Evolutionary conservation across 2,113 vertebrate genomes (phyloP).

Genomic region (Micromys minutus): DNA sequence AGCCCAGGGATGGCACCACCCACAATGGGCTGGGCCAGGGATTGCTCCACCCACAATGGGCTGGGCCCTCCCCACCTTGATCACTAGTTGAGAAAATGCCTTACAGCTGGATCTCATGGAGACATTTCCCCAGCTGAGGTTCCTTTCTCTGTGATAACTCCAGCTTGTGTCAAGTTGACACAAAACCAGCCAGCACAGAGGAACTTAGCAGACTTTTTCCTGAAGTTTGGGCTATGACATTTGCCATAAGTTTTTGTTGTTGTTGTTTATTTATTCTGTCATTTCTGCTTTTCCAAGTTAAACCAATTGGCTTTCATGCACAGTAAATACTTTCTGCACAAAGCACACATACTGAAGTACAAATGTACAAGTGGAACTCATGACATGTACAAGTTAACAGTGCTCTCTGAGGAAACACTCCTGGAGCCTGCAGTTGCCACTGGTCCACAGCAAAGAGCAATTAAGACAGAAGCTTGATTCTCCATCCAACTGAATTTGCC

Average conservation of each 20-base stretch:
- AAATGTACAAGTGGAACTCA: background rate
- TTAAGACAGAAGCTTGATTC: conserved; percentile 81
- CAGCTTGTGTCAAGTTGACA: no score
- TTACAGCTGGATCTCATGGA: no score
- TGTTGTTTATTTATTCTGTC: conserved; percentile 20
- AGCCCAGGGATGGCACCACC: no score
- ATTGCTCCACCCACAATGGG: no score
- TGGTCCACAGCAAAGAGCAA: conserved; percentile 78
- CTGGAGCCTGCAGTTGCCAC: conserved; percentile 80
- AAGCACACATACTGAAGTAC: conserved; percentile 34
- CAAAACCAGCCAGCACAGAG: no score
- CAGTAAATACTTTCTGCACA: background rate
- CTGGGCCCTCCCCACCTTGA: no score
- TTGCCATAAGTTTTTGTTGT: background rate
- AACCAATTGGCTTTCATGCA: conserved; percentile 10
- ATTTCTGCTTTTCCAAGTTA: conserved; percentile 5
- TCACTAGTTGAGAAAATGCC: no score
- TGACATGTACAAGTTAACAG: background rate
- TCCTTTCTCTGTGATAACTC: no score
- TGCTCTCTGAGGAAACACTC: conserved; percentile 51
- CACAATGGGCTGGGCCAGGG: no score
- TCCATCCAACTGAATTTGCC: conserved; percentile 89
- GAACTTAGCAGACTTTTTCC: conserved; percentile 38
- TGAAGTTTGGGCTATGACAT: background rate
- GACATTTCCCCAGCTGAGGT: no score